Percentiles rank a stretch among this genome's conserved stretches.
These are phyloP conservation scores for Sebastes iracundus DNA, from an alignment of 2,797 vertebrate genomes.

Conservation along the genomic window DNA sequence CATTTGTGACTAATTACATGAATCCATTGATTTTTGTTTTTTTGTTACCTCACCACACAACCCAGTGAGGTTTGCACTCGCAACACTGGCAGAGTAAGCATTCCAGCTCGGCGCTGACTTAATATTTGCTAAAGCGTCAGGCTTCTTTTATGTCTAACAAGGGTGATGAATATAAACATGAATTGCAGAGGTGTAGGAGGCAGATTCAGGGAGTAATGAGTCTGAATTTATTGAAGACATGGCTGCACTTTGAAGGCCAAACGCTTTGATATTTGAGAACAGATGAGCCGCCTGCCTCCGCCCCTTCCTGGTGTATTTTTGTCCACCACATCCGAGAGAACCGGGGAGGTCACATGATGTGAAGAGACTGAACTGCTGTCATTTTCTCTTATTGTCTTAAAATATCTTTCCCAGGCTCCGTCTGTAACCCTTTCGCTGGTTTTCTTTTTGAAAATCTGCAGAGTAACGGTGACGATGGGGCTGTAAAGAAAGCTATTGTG, in stretches of 20 bases:
- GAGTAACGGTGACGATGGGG: background rate
- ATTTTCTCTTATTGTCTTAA: conserved; percentile 73
- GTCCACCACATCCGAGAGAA: conserved; percentile 40
- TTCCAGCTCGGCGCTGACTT: conserved; percentile 38
- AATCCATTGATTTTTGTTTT: conserved; percentile 31
- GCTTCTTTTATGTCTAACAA: conserved; percentile 63
- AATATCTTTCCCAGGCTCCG: conserved; percentile 18
- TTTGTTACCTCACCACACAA: background rate
- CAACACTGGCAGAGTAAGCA: conserved; percentile 10
- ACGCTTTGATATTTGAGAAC: conserved; percentile 69
- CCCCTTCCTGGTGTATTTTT: conserved; percentile 54
- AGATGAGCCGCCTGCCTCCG: conserved; percentile 37
- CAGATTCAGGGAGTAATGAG: conserved; percentile 63
- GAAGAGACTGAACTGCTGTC: conserved; percentile 75
- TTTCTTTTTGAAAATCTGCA: conserved; percentile 13
- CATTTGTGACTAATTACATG: conserved; percentile 29
- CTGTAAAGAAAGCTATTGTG: background rate
- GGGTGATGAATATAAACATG: conserved; percentile 75
- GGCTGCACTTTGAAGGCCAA: conserved; percentile 71
- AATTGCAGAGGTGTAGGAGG: conserved; percentile 69
- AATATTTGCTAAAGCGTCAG: conserved; percentile 53
- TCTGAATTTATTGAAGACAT: conserved; percentile 61
- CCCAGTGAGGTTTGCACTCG: background rate
- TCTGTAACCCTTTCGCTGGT: conserved; percentile 5
- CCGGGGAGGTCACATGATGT: conserved; percentile 73